Conservation (phyloP, 2,113 vertebrate genomes). For the Cochlearius cochlearius region DNA sequence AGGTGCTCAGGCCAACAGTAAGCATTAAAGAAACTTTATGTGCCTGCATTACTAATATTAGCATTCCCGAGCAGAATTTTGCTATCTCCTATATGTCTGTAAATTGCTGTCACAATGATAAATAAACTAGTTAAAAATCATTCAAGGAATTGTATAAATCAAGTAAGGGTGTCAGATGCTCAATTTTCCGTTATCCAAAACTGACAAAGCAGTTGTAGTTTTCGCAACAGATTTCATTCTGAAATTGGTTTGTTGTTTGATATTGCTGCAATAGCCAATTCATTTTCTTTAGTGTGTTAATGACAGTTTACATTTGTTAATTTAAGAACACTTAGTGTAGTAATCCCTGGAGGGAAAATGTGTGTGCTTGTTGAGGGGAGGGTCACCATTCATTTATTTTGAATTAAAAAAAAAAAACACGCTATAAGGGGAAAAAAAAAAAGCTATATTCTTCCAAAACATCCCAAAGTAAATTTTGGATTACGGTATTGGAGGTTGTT, state of each 20-base stretch:
- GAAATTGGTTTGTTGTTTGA: not conserved
- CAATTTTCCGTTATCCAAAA: not conserved
- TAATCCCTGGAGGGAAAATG: not conserved
- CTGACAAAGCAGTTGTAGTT: not conserved
- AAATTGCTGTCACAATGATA: not conserved
- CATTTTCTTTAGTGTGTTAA: not conserved
- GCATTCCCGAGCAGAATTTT: not conserved
- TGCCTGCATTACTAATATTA: not conserved
- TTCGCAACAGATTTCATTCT: not conserved
- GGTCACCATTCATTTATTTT: not conserved
- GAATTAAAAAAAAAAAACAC: not conserved
- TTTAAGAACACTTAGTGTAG: not conserved
- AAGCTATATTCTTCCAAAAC: not conserved
- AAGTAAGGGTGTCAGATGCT: not conserved
- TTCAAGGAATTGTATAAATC: not conserved
- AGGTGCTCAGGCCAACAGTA: not conserved
- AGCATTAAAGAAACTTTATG: not conserved
- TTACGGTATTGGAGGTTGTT: not conserved
- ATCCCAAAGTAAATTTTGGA: not conserved
- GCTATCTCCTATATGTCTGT: not conserved
- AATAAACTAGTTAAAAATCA: not conserved
- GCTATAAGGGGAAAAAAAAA: not conserved
- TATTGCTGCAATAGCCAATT: not conserved
- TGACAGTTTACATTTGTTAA: not conserved
- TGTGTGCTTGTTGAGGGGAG: not conserved